Percentiles rank a stretch among this genome's conserved stretches.
Conservation (phyloP, 2,888 invertebrate species). For the Fabriciana adippe region DNA sequence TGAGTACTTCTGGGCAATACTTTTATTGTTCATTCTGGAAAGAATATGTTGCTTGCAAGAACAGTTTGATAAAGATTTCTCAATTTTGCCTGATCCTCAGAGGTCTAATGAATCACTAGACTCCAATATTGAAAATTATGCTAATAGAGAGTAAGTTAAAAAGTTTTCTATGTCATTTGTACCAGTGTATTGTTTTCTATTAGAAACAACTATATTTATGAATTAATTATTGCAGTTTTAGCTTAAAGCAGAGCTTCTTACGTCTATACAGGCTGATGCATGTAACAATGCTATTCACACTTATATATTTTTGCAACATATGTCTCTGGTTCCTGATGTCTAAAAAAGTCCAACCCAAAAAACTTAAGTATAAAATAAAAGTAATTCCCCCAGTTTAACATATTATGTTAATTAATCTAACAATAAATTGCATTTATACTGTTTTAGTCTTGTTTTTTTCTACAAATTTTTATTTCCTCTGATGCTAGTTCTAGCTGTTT, state of each 20-base stretch:
- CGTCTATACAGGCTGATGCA: slow-evolving; percentile 69
- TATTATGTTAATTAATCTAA: slow-evolving; percentile 9
- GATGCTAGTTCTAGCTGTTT: background rate
- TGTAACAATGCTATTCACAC: slow-evolving; percentile 69
- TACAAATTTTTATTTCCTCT: background rate
- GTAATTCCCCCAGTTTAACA: slow-evolving; percentile 49
- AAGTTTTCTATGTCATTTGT: background rate
- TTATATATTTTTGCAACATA: slow-evolving; percentile 73
- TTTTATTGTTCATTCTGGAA: slow-evolving; percentile 75
- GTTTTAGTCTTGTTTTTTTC: background rate
- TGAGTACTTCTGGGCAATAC: slow-evolving; percentile 79
- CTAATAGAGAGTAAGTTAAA: slow-evolving; percentile 69
- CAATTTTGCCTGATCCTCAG: slow-evolving; percentile 62
- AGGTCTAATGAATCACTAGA: slow-evolving; percentile 60
- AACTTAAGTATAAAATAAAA: slow-evolving; percentile 62
- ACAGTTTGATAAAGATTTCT: slow-evolving; percentile 73
- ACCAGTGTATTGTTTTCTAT: slow-evolving; percentile 17
- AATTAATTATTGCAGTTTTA: slow-evolving; percentile 60
- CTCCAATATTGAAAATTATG: slow-evolving; percentile 64
- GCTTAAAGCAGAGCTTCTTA: slow-evolving; percentile 68
- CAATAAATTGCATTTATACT: slow-evolving; percentile 20
- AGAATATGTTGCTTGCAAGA: slow-evolving; percentile 76
- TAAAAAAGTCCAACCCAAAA: slow-evolving; percentile 62
- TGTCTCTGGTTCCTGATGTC: slow-evolving; percentile 73
- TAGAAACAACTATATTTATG: slow-evolving; percentile 11